Conservation (phyloP, 2,888 invertebrate genomes). For the Stenodema calcarata region DNA sequence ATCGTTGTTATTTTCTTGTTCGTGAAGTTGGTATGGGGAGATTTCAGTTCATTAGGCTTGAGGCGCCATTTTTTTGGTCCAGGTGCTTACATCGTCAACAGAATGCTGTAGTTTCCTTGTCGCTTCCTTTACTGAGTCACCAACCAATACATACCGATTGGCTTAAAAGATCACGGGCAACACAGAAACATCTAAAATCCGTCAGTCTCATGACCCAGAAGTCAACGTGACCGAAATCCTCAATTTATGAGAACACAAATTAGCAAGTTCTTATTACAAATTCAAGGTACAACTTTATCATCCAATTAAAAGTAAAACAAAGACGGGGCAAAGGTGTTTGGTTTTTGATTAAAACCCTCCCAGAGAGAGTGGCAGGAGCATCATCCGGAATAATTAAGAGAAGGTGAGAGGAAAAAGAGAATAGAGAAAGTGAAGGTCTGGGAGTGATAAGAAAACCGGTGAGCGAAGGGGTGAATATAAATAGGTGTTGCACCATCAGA, state of each 20-base stretch:
- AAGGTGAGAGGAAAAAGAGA: background rate
- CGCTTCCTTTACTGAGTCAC: too few species aligned
- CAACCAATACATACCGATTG: too few species aligned
- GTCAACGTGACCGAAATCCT: background rate
- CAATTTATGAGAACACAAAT: background rate
- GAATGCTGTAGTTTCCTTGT: too few species aligned
- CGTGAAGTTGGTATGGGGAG: too few species aligned
- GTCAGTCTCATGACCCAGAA: background rate
- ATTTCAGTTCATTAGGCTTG: too few species aligned
- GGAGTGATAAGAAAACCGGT: background rate
- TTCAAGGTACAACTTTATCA: slow-evolving; percentile 24
- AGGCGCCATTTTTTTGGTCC: too few species aligned
- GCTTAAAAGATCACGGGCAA: too few species aligned
- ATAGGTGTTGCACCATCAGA: slow-evolving; percentile 32
- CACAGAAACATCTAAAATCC: background rate
- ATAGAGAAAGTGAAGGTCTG: background rate
- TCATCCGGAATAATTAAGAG: slow-evolving; percentile 8
- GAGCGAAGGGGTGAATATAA: slow-evolving; percentile 33
- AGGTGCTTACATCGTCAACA: too few species aligned
- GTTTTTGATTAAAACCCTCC: slow-evolving; percentile 22
- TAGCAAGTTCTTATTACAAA: slow-evolving; percentile 3
- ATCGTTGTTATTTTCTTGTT: too few species aligned
- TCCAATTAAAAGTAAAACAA: slow-evolving; percentile 30
- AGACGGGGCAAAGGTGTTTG: background rate
- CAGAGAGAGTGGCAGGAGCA: background rate